phyloP scores from a whole-genome alignment of 1,140 invertebrate genomes.

The Goniozus legneri region DNA sequence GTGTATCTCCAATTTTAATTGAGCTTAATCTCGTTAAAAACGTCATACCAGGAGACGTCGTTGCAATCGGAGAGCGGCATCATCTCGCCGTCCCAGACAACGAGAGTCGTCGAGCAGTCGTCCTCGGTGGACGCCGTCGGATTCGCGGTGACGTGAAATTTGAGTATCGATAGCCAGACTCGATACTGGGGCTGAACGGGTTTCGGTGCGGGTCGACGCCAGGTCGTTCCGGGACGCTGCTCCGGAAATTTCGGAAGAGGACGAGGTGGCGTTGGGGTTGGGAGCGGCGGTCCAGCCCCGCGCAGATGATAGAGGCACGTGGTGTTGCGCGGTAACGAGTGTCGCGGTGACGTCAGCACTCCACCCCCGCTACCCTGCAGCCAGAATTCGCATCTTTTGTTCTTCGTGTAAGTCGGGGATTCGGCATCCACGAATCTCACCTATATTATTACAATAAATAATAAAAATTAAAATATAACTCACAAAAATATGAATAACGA shows the following conservation, averaged over 20 bases:
- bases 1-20: too few relatives aligned
- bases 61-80: constrained; percentile 73
- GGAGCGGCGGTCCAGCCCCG: constrained; percentile 56
- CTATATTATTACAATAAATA: too few relatives aligned
- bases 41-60: constrained; percentile 77
- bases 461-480: too few relatives aligned
- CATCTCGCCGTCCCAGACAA: constrained; percentile 80
- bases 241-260: constrained; percentile 62
- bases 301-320: constrained; percentile 84
- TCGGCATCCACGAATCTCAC: constrained; percentile 79
- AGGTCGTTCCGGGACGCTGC: constrained; percentile 56
- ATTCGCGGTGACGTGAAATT: constrained; percentile 71
- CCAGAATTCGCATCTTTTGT: constrained; percentile 85
- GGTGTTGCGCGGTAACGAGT: constrained; percentile 79
- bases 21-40: too few relatives aligned
- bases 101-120: constrained; percentile 73
- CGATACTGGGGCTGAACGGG: constrained; percentile 65
- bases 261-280: constrained; percentile 57
- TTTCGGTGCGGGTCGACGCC: constrained; percentile 58
- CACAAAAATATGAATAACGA: too few relatives aligned
- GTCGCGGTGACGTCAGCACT: constrained; percentile 72
- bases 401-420: constrained; percentile 73
- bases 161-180: constrained; percentile 83
- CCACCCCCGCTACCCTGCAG: constrained; percentile 74
- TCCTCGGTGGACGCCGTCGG: constrained; percentile 60